Conservation (phyloP, 2,888 invertebrate species). For the Drosophila incognita region DNA sequence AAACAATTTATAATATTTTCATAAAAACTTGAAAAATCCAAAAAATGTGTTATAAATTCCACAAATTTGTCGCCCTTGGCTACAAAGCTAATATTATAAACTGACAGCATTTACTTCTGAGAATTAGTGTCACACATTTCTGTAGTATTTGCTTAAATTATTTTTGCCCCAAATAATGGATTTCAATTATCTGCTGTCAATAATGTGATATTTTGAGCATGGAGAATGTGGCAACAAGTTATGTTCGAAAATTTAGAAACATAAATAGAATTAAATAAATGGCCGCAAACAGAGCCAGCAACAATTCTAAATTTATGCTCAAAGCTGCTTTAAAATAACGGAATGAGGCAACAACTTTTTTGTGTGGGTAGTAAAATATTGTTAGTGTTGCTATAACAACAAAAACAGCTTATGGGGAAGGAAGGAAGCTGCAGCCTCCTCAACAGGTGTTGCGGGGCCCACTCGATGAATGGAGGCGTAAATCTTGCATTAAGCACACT, state of each 20-base stretch:
- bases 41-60: neutral
- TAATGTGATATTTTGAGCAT: conserved; percentile 59
- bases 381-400: conserved; percentile 45
- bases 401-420: conserved; percentile 5
- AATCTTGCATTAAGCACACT: conserved; percentile 72
- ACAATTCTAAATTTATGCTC: conserved; percentile 26
- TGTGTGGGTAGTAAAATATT: conserved; percentile 50
- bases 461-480: conserved; percentile 77
- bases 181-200: conserved; percentile 74
- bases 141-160: conserved; percentile 5
- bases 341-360: conserved; percentile 38
- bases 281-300: conserved; percentile 1
- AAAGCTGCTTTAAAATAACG: conserved; percentile 40
- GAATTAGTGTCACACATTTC: conserved; percentile 28
- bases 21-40: neutral
- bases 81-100: conserved; percentile 8
- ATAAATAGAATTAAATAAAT: conserved; percentile 39
- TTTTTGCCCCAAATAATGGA: conserved; percentile 47
- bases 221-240: conserved; percentile 18
- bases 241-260: neutral
- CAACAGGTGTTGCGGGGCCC: conserved; percentile 69
- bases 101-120: conserved; percentile 42
- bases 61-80: fast-evolving
- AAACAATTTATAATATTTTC: neutral
- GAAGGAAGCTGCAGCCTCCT: conserved; percentile 26